Conservation (phyloP, 2,113 vertebrate species). For the Pitta sordida region DNA sequence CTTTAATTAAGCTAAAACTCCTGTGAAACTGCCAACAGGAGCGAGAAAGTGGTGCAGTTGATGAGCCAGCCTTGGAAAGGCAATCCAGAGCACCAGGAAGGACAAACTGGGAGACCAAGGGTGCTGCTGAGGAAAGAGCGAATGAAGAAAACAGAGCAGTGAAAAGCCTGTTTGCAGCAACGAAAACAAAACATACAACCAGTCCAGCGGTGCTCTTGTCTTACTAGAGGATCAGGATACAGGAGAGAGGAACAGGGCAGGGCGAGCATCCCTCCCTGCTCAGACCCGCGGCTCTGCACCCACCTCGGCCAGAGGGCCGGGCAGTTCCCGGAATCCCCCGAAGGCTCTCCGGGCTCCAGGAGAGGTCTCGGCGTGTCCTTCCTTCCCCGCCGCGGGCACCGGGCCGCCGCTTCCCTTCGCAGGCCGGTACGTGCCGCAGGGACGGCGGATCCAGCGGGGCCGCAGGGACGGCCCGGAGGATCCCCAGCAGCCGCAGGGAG, state of each 20-base stretch:
- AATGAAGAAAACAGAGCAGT: not conserved
- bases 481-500: no score
- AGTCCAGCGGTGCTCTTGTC: rapidly evolving
- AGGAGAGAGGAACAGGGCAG: rapidly evolving
- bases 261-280: rapidly evolving
- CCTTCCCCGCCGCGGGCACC: not conserved
- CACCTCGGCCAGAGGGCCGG: not conserved
- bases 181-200: rapidly evolving
- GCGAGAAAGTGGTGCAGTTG: rapidly evolving
- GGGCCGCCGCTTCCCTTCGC: not conserved
- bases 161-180: not conserved
- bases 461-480: no score
- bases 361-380: not conserved
- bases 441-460: no score
- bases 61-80: not conserved
- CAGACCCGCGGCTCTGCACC: not conserved
- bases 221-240: rapidly evolving
- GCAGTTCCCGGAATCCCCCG: not conserved
- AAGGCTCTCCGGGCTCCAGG: not conserved
- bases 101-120: not conserved
- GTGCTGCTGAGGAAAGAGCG: not conserved
- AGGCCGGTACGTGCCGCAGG: not conserved
- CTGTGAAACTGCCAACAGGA: no score
- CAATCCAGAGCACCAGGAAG: not conserved
- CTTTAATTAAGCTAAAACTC: not conserved